Evolutionary conservation across 2,888 invertebrate genomes (phyloP), one percentile per base, ranked within the genome.

Genomic region (Flexamia atlantica): DNA sequence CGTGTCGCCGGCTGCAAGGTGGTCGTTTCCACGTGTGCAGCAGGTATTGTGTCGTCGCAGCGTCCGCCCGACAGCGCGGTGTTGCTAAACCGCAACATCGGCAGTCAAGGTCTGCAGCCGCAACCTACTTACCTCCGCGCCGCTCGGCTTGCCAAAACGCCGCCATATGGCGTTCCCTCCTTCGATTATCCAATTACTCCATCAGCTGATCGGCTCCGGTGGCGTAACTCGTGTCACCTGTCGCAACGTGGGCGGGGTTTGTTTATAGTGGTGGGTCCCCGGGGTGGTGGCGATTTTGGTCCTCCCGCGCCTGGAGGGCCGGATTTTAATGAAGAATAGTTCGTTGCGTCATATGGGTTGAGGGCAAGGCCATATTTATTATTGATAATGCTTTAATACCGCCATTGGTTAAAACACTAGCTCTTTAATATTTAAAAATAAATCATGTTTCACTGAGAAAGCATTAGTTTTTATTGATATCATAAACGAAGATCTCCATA

Each of bases 71-170:
- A 4, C 20, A 23, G 4, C 20, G 23, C 10, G 14, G 20, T 5
- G 20, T 53, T 53, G 53, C 53, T 53, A 53, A 53, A 53, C 53
- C 53, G 53, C 53, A 23, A 20, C 53, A 53, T 53, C 53, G 53
- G 20, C 10, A 53, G 53, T 64, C 64, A 64, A 64, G 64, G 64
- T 64, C 64, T 64, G 25, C 64, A 9, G 53, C 64, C 64, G 64
- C 64, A 64, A 64, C 64, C 64, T 64, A 64, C 64, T 64, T 64
- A 64, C 64, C 64, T 57, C 53, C 53, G 53, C 40, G 5, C 46
- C 46, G 46, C 46, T 46, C 17, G 46, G 46, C 50, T 50, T 28
- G 64, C 64, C 64, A 64, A 64, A 64, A 64, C 64, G 30, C 64
- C 64, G 64, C 64, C 64, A 64, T 64, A 64, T 57, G 57, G 57